phyloP scores from a whole-genome alignment of 2,888 invertebrate genomes.

The Campopleginae sp. region DNA sequence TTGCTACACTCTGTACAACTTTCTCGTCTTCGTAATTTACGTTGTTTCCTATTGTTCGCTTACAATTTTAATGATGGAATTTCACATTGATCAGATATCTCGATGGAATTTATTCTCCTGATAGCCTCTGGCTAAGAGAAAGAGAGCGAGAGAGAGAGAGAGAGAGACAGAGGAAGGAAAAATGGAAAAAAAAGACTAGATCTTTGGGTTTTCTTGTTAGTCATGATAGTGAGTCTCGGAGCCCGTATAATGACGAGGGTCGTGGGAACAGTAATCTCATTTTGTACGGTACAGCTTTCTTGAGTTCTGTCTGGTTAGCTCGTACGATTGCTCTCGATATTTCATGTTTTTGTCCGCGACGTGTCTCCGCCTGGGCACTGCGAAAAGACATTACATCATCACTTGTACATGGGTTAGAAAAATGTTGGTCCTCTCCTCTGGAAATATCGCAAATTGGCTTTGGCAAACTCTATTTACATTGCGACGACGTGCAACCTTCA shows the following conservation, averaged over 20 bases:
- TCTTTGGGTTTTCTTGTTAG: neutral
- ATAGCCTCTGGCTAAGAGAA: neutral
- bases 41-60: conserved; percentile 43
- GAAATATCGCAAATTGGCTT: conserved; percentile 42
- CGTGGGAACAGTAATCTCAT: conserved; percentile 53
- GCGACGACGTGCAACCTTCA: conserved; percentile 18
- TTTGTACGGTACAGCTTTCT: conserved; percentile 26
- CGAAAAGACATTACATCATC: neutral
- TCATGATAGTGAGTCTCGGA: conserved; percentile 32
- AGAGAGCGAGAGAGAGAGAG: neutral
- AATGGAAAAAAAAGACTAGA: neutral
- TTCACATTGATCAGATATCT: neutral
- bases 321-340: conserved; percentile 51
- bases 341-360: conserved; percentile 20
- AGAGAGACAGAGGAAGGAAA: neutral
- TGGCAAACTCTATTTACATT: conserved; percentile 30
- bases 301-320: conserved; percentile 27
- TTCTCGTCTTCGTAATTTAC: conserved; percentile 6
- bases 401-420: conserved; percentile 7
- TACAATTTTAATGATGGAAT: neutral
- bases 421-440: neutral
- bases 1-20: conserved; percentile 38
- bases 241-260: conserved; percentile 48
- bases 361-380: neutral
- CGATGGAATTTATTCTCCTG: neutral